Conservation (phyloP, 2,113 vertebrate genomes). For the Anoplopoma fimbria region DNA sequence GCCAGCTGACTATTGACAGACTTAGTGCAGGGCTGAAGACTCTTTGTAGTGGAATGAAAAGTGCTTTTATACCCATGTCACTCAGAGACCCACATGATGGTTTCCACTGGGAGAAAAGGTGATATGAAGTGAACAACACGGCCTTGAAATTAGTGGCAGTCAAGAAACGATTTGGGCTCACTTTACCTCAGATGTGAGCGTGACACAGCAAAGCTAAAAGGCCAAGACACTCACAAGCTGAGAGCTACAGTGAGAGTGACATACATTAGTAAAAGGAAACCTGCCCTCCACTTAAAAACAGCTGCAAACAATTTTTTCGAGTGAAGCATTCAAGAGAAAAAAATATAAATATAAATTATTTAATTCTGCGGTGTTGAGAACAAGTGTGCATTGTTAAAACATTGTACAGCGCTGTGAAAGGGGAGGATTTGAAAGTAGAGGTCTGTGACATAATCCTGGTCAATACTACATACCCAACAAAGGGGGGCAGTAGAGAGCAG, state of each 20-base stretch:
- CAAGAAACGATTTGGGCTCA: slow-evolving; percentile 30
- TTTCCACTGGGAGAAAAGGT: slow-evolving; percentile 39
- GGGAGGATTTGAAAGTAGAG: background rate
- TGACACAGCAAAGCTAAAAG: slow-evolving; percentile 42
- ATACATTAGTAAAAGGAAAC: slow-evolving; percentile 28
- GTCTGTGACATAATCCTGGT: slow-evolving; percentile 40
- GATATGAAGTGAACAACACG: slow-evolving; percentile 39
- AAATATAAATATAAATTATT: background rate
- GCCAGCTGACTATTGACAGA: slow-evolving; percentile 33
- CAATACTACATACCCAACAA: slow-evolving; percentile 60
- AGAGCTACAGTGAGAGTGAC: slow-evolving; percentile 13
- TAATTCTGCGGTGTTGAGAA: slow-evolving; percentile 5
- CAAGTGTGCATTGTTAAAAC: slow-evolving; percentile 18
- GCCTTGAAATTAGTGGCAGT: slow-evolving; percentile 23
- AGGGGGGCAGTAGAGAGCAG: slow-evolving; percentile 74
- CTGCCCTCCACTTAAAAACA: slow-evolving; percentile 11
- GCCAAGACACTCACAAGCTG: background rate
- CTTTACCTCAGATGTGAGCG: slow-evolving; percentile 37
- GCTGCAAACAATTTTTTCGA: slow-evolving; percentile 38
- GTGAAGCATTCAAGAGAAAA: slow-evolving; percentile 2
- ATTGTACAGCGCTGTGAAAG: background rate
- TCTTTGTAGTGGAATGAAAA: slow-evolving; percentile 36
- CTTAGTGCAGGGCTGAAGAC: slow-evolving; percentile 7
- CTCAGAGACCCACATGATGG: slow-evolving; percentile 32
- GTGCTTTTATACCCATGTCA: slow-evolving; percentile 31